phyloP scores from a whole-genome alignment of 2,113 vertebrate genomes.

The Labrus mixtus region DNA sequence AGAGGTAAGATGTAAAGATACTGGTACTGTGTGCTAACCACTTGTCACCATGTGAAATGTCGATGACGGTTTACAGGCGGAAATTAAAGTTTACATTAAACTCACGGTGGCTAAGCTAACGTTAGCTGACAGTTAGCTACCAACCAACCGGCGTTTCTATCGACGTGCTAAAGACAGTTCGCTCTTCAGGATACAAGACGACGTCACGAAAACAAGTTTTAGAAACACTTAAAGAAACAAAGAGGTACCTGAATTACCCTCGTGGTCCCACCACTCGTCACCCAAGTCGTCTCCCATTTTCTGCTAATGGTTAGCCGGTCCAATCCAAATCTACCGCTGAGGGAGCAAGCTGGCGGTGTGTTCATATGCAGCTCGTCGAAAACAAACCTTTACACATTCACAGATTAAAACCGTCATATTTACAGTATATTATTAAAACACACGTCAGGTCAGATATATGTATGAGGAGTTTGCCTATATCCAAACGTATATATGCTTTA shows the following conservation, averaged over 20 bases:
- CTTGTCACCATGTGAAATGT: neutral
- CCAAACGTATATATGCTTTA: too few species aligned
- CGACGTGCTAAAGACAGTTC: neutral
- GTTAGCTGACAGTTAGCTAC: slow-evolving; percentile 43
- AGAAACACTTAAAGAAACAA: neutral
- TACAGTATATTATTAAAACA: too few species aligned
- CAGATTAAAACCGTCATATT: too few species aligned
- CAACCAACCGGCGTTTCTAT: neutral
- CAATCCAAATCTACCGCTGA: slow-evolving; percentile 65
- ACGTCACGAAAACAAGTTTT: neutral
- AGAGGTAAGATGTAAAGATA: neutral
- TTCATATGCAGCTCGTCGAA: slow-evolving; percentile 52
- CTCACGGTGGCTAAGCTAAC: neutral
- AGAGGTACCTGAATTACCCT: slow-evolving; percentile 47
- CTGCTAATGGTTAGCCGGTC: neutral
- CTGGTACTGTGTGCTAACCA: neutral
- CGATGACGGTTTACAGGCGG: neutral
- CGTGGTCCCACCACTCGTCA: slow-evolving; percentile 77
- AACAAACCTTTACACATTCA: neutral
- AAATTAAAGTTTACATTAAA: neutral
- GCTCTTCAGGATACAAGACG: neutral
- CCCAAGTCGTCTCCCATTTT: slow-evolving; percentile 81
- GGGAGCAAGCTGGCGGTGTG: slow-evolving; percentile 15
- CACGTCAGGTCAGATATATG: too few species aligned
- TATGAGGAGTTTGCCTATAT: too few species aligned